These are phyloP conservation scores for Pyrocephalus nanus DNA, from an alignment of 2,797 vertebrate genomes.

Conservation along the genomic window DNA sequence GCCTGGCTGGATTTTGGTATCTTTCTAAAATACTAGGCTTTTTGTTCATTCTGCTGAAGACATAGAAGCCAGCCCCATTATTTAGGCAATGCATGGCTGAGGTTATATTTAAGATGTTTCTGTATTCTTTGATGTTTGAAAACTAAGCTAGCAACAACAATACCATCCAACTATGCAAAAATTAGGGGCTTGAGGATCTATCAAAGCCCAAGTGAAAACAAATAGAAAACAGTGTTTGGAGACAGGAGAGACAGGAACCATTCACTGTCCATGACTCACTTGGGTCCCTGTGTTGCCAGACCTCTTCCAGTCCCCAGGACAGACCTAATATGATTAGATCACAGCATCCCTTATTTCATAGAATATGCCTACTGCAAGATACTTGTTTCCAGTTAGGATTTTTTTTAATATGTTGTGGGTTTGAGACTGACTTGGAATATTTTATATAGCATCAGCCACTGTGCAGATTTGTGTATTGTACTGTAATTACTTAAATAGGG, in stretches of 20 bases:
- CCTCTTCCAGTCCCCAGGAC: neutral
- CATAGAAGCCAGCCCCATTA: neutral
- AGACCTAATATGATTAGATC: neutral
- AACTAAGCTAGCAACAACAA: neutral
- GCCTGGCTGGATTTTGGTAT: neutral
- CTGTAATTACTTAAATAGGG: constrained; percentile 73
- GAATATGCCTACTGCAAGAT: neutral
- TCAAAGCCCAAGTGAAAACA: neutral
- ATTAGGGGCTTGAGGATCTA: neutral
- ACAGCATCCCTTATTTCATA: neutral
- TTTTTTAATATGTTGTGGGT: neutral
- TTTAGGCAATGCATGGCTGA: neutral
- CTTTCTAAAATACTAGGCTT: neutral
- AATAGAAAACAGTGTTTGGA: neutral
- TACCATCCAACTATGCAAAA: neutral
- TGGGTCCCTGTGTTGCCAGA: neutral
- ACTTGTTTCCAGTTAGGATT: neutral
- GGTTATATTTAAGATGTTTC: neutral
- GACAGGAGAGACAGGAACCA: neutral
- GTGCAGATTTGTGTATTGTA: constrained; percentile 69
- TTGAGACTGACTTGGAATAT: constrained; percentile 56
- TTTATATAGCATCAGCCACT: constrained; percentile 62
- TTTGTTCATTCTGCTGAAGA: neutral
- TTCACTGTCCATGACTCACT: neutral
- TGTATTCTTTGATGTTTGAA: neutral